A percentile compares a stretch with the other conserved stretches of the same genome.
Evolutionary conservation across 2,888 invertebrate species (phyloP).

Genomic region (Clivina fossor): DNA sequence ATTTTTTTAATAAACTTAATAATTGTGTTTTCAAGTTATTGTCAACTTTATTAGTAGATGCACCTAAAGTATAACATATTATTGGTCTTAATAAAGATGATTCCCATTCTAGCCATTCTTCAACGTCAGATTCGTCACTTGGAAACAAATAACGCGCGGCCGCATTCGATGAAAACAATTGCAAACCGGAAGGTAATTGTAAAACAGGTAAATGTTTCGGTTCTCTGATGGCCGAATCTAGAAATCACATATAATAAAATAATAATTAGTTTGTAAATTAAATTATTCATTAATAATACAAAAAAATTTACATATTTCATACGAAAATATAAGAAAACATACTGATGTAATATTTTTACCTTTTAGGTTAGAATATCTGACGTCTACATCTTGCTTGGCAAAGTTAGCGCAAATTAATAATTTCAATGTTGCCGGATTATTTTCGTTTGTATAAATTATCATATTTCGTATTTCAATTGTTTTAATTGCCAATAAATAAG

Average conservation of each 20-base stretch:
- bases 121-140: conserved; percentile 51
- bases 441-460: conserved; percentile 74
- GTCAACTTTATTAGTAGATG: conserved; percentile 56
- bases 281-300: not conserved
- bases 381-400: conserved; percentile 59
- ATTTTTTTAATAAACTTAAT: conserved; percentile 58
- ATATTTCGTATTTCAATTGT: conserved; percentile 54
- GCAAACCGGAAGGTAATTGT: conserved; percentile 61
- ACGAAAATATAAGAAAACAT: too few relatives aligned
- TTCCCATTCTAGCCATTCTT: conserved; percentile 68
- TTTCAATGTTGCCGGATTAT: conserved; percentile 76
- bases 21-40: conserved; percentile 62
- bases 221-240: conserved; percentile 57
- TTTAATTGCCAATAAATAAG: not conserved
- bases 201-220: conserved; percentile 67
- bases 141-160: conserved; percentile 68
- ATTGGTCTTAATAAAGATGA: conserved; percentile 62
- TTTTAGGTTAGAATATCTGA: conserved; percentile 62
- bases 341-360: conserved; percentile 55
- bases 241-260: conserved; percentile 2
- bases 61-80: conserved; percentile 56
- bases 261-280: conserved; percentile 6
- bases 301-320: not conserved
- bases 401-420: conserved; percentile 70
- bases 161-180: conserved; percentile 72